phyloP scores from a whole-genome alignment of 2,888 invertebrate genomes.

The Lampropteryx suffumata region DNA sequence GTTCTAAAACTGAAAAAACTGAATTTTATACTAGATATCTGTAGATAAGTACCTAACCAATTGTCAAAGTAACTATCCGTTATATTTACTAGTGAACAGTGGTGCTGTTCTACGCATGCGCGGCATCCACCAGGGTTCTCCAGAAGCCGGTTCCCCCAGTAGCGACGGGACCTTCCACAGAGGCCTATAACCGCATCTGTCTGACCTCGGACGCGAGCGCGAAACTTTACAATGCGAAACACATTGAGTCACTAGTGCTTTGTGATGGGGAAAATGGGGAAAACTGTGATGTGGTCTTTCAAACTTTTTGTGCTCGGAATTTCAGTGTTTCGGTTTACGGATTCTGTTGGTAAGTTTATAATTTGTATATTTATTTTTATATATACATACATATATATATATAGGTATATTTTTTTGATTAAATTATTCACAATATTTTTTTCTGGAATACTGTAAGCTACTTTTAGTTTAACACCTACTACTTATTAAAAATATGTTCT shows the following conservation, averaged over 20 bases:
- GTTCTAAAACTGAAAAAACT: too few relatives aligned
- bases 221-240: constrained; percentile 28
- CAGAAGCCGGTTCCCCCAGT: constrained; percentile 17
- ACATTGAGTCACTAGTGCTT: constrained; percentile 15
- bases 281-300: constrained; percentile 60
- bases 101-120: constrained; percentile 24
- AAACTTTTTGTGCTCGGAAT: constrained; percentile 65
- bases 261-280: constrained; percentile 36
- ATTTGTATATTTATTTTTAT: too few relatives aligned
- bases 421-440: too few relatives aligned
- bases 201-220: neutral
- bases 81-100: neutral
- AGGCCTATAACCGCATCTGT: constrained; percentile 11
- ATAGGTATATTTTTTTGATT: too few relatives aligned
- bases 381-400: too few relatives aligned
- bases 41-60: too few relatives aligned
- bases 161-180: constrained; percentile 9
- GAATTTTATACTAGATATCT: too few relatives aligned
- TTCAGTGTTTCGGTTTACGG: constrained; percentile 73
- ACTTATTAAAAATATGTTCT: too few relatives aligned
- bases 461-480: too few relatives aligned
- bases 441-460: too few relatives aligned
- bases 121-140: neutral
- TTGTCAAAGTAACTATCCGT: too few relatives aligned
- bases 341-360: constrained; percentile 72